These are phyloP conservation scores for Trichacis sp. DNA, from an alignment of 2,888 invertebrate species.

Conservation along the genomic window DNA sequence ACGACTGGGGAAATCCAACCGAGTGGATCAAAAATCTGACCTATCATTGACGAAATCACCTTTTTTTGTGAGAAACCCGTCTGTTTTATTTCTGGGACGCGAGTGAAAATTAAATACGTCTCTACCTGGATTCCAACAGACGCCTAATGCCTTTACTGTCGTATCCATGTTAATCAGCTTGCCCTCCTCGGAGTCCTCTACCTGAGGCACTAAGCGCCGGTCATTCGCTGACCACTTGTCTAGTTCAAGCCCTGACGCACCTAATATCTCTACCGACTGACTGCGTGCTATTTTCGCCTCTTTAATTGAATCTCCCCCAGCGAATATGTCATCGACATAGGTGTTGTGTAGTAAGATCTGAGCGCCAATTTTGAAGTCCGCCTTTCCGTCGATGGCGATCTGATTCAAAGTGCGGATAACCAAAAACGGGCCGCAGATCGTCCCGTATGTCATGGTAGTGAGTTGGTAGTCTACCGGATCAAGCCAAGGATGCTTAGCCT, in stretches of 20 bases:
- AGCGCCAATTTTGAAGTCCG: constrained; percentile 14
- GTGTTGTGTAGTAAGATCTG: constrained; percentile 4
- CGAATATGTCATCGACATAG: constrained; percentile 28
- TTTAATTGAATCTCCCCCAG: constrained; percentile 13
- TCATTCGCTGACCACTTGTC: constrained; percentile 20
- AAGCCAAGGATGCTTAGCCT: not conserved
- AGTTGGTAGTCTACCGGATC: constrained; percentile 3
- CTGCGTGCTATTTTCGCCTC: constrained; percentile 5
- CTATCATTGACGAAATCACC: constrained; percentile 8
- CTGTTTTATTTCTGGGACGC: too few relatives aligned
- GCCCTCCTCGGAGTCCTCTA: not conserved
- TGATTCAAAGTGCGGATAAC: constrained; percentile 18
- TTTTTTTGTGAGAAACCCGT: too few relatives aligned
- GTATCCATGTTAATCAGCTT: constrained; percentile 6
- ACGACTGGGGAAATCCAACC: constrained; percentile 27
- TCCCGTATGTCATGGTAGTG: constrained; percentile 24
- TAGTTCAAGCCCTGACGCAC: constrained; percentile 10
- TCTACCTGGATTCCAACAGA: constrained; percentile 14
- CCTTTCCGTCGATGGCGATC: constrained; percentile 6
- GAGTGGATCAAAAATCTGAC: constrained; percentile 27
- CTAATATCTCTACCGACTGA: constrained; percentile 3
- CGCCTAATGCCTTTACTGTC: constrained; percentile 22
- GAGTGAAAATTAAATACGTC: constrained; percentile 22
- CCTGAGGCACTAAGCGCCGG: not conserved
- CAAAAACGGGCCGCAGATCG: constrained; percentile 18